A percentile compares a stretch with the other conserved stretches of the same genome.
Evolutionary conservation across 2,113 vertebrate species (phyloP).

Genomic region (Neopipo cinnamomea): DNA sequence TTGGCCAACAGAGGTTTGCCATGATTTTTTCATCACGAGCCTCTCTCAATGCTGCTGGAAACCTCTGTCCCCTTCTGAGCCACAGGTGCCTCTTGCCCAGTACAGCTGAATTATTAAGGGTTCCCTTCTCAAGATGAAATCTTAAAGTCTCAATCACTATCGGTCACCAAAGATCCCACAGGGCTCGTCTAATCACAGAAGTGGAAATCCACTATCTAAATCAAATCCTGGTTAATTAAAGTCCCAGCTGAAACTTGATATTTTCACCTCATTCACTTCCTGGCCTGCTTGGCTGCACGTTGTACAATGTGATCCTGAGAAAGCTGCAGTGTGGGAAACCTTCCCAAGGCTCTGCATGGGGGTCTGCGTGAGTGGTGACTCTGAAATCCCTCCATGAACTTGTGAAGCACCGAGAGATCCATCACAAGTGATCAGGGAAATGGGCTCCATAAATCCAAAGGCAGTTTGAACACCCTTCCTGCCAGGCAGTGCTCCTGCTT

Average conservation of each 20-base stretch:
- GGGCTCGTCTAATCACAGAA: neutral
- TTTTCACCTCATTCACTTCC: neutral
- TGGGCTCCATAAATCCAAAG: neutral
- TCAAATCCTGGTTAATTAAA: neutral
- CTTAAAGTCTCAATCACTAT: neutral
- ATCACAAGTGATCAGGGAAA: neutral
- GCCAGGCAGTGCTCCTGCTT: neutral
- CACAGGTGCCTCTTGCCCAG: neutral
- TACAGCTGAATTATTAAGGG: neutral
- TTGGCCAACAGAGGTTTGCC: neutral
- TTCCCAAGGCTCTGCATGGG: neutral
- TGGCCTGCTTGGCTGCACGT: rapidly evolving
- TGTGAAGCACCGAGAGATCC: neutral
- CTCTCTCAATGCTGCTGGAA: neutral
- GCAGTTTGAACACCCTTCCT: neutral
- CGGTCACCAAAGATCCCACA: neutral
- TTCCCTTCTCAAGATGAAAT: neutral
- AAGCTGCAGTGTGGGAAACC: neutral
- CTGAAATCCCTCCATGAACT: neutral
- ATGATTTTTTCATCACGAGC: neutral
- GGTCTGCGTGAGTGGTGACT: rapidly evolving
- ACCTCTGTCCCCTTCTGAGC: neutral
- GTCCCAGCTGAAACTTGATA: neutral
- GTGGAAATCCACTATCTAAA: neutral
- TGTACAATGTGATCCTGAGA: rapidly evolving